phyloP scores from a whole-genome alignment of 2,113 vertebrate genomes.

The Xiphophorus couchianus region DNA sequence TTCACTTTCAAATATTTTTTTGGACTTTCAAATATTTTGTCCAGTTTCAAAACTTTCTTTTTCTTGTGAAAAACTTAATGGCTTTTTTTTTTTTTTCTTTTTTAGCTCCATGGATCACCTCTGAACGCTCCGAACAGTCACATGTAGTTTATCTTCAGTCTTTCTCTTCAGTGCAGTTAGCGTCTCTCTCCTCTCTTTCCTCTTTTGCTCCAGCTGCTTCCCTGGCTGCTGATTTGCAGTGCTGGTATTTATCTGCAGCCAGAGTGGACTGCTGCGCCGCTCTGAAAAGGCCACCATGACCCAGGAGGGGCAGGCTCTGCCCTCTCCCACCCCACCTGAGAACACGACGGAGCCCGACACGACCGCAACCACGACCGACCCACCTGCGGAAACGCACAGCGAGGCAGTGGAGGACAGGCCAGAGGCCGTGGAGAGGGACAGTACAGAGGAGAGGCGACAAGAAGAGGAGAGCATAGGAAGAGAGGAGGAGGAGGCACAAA shows the following conservation, averaged over 20 bases:
- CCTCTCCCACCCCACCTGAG: slow-evolving; percentile 68
- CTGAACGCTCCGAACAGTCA: too few species aligned
- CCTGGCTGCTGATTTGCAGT: slow-evolving; percentile 29
- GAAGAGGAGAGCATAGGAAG: slow-evolving; percentile 23
- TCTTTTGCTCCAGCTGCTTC: slow-evolving; percentile 13
- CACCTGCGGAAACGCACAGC: slow-evolving; percentile 21
- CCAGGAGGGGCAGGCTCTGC: slow-evolving; percentile 81
- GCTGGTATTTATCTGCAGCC: slow-evolving; percentile 26
- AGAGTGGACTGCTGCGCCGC: slow-evolving; percentile 33
- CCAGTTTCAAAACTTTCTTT: too few species aligned
- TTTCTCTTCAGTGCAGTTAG: slow-evolving; percentile 28
- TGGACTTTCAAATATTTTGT: too few species aligned
- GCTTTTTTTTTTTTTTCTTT: too few species aligned
- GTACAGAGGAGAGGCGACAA: slow-evolving; percentile 32
- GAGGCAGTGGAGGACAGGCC: slow-evolving; percentile 31
- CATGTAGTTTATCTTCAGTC: neutral
- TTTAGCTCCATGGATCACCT: too few species aligned
- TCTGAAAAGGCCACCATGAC: slow-evolving; percentile 77
- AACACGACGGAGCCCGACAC: slow-evolving; percentile 52
- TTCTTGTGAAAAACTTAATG: too few species aligned
- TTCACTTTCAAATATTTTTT: too few species aligned
- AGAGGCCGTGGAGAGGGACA: slow-evolving; percentile 9
- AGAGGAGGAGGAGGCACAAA: slow-evolving; percentile 20
- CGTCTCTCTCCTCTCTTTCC: slow-evolving; percentile 11
- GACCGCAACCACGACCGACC: slow-evolving; percentile 8